These are phyloP conservation scores for Apodemus agrarius DNA, from an alignment of 2,797 vertebrate genomes.

Conservation along the genomic window DNA sequence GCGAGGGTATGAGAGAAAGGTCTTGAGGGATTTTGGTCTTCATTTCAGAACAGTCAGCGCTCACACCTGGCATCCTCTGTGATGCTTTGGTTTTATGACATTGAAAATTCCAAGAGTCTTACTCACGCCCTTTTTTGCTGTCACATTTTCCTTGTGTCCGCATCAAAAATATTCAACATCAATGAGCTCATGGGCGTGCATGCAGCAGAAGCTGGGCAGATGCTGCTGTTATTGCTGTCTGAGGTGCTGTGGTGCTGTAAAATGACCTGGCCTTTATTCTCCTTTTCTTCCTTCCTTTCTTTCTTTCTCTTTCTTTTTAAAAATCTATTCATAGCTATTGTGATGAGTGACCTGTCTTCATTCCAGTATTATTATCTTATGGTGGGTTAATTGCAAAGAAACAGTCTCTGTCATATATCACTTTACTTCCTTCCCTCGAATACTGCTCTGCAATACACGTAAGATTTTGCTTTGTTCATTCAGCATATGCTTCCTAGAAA, in stretches of 20 bases:
- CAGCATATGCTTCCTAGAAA: neutral
- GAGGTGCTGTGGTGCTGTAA: neutral
- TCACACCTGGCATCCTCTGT: too few species aligned
- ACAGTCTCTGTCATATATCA: neutral
- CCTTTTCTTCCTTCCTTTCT: neutral
- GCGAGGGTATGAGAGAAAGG: neutral
- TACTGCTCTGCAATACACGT: neutral
- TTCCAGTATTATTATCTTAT: neutral
- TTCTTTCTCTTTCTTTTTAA: neutral
- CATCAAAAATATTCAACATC: neutral
- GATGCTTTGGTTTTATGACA: neutral
- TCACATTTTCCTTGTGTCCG: neutral
- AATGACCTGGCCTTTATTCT: neutral
- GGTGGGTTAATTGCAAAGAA: neutral
- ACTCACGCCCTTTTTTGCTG: neutral
- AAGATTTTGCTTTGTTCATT: neutral
- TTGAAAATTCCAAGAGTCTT: neutral
- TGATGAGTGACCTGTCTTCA: conserved; percentile 17
- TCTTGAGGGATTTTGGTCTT: neutral
- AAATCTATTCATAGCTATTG: neutral
- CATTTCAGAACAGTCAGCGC: neutral
- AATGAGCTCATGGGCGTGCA: fast-evolving
- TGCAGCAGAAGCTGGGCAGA: neutral
- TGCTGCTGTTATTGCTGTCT: fast-evolving
- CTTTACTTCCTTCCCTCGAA: neutral